phyloP scores from a whole-genome alignment of 2,888 invertebrate species.

The Lasioglossum figueresi region DNA sequence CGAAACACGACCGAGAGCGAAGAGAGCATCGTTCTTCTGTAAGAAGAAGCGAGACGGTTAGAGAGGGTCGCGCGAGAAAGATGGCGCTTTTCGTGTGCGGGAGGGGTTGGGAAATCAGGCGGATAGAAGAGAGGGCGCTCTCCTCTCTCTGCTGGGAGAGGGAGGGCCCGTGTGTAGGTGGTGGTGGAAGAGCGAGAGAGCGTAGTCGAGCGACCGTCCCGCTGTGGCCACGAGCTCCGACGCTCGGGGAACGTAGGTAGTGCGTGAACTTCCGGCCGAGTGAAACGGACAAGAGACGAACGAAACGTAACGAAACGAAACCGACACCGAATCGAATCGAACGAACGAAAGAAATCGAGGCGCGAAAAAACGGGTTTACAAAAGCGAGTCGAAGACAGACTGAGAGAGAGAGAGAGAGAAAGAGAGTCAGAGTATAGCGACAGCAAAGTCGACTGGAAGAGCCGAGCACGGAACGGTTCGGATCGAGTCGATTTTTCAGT shows the following conservation, averaged over 20 bases:
- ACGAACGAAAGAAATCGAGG: neutral
- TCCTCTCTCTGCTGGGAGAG: conserved; percentile 4
- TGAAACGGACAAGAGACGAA: conserved; percentile 69
- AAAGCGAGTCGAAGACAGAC: neutral
- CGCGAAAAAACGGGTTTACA: neutral
- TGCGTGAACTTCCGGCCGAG: conserved; percentile 78
- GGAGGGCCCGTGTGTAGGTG: conserved; percentile 58
- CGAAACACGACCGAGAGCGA: neutral
- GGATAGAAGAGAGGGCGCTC: conserved; percentile 15
- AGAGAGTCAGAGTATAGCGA: neutral
- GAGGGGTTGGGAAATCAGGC: conserved; percentile 18
- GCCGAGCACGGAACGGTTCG: neutral
- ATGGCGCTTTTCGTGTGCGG: neutral
- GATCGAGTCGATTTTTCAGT: neutral
- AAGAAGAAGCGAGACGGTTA: neutral
- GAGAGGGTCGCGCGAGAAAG: conserved; percentile 12
- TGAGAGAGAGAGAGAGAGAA: neutral
- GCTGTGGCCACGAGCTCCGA: conserved; percentile 83
- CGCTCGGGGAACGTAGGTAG: conserved; percentile 80
- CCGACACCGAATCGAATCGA: no score
- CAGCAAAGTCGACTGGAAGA: neutral
- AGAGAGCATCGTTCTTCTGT: neutral
- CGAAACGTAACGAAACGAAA: conserved; percentile 32
- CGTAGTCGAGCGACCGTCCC: conserved; percentile 83
- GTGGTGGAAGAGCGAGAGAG: conserved; percentile 79